These are phyloP conservation scores for Arothron firmamentum DNA, from an alignment of 2,113 vertebrate genomes.

Conservation along the genomic window DNA sequence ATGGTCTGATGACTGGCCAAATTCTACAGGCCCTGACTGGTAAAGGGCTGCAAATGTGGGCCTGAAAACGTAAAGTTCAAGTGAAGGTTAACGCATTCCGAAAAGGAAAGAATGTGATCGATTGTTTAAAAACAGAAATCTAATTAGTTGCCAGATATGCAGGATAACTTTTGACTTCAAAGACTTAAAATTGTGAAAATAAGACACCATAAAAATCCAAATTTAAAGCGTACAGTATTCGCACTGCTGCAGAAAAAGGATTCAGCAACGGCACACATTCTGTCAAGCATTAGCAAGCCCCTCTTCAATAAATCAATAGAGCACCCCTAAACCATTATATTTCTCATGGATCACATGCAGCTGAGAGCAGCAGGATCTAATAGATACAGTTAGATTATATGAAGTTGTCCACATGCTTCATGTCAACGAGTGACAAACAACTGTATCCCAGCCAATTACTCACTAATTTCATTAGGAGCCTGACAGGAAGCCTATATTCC, in stretches of 20 bases:
- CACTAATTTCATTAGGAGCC: constrained; percentile 58
- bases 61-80: too few species aligned
- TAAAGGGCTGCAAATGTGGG: too few species aligned
- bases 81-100: too few species aligned
- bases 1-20: too few species aligned
- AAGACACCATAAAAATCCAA: too few species aligned
- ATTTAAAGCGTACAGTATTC: too few species aligned
- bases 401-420: constrained; percentile 55
- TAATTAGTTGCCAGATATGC: too few species aligned
- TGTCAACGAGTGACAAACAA: constrained; percentile 60
- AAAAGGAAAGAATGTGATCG: too few species aligned
- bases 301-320: constrained; percentile 37
- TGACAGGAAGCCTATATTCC: constrained; percentile 62
- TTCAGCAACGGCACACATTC: not conserved
- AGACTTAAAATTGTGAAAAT: too few species aligned
- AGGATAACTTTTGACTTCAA: too few species aligned
- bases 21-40: too few species aligned
- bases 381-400: constrained; percentile 50
- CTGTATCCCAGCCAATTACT: constrained; percentile 54
- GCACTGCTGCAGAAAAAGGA: not conserved
- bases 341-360: constrained; percentile 44
- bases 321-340: constrained; percentile 26
- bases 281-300: constrained; percentile 1
- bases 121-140: too few species aligned
- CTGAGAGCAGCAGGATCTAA: constrained; percentile 36